A percentile compares a stretch with the other conserved stretches of the same genome.
Conservation (phyloP, 2,888 invertebrate genomes). For the Theristus sp. region DNA sequence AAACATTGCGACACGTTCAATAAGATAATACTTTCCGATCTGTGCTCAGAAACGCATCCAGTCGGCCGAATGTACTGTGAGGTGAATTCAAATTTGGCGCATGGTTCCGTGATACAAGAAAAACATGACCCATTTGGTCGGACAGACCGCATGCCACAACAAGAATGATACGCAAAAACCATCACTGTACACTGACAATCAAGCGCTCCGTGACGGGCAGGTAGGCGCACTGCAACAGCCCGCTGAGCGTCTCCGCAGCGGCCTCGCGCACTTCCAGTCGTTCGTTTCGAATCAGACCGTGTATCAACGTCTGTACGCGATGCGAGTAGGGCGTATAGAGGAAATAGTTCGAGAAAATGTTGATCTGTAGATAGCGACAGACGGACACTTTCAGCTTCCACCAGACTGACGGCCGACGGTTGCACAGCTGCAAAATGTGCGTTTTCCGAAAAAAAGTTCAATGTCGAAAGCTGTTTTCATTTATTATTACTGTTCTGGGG, state of each 20-base stretch:
- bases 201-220: constrained; percentile 35
- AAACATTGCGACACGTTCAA: too few relatives aligned
- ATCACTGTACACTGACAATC: constrained; percentile 14
- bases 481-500: too few relatives aligned
- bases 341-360: constrained; percentile 40
- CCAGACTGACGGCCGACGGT: constrained; percentile 12
- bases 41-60: too few relatives aligned
- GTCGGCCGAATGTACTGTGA: too few relatives aligned
- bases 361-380: constrained; percentile 36
- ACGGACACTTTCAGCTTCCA: constrained; percentile 39
- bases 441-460: background rate
- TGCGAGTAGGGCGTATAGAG: constrained; percentile 7
- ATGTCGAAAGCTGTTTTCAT: too few relatives aligned
- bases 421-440: background rate
- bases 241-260: constrained; percentile 61
- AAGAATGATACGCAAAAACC: too few relatives aligned
- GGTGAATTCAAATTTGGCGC: too few relatives aligned
- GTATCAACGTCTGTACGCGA: background rate
- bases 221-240: constrained; percentile 65
- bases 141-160: too few relatives aligned
- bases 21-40: too few relatives aligned
- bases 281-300: constrained; percentile 6
- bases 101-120: too few relatives aligned
- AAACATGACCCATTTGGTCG: too few relatives aligned
- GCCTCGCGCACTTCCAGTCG: constrained; percentile 49